Evolutionary conservation across 1,140 invertebrate species (phyloP).

Genomic region (Hyphantria cunea): DNA sequence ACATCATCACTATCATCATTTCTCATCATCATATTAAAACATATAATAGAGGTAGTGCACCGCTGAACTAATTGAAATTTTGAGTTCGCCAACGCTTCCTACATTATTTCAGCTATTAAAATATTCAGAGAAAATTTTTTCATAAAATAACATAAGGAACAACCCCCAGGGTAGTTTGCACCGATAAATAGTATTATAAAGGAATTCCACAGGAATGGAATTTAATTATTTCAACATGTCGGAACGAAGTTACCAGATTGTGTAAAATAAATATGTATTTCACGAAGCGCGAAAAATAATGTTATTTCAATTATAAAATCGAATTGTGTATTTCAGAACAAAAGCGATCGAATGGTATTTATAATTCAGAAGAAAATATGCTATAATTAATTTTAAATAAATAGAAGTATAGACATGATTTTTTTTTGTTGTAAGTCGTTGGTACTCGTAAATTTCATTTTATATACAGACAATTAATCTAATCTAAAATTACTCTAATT

Average conservation of each 20-base stretch:
- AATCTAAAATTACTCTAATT: too few relatives aligned
- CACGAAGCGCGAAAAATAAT: too few relatives aligned
- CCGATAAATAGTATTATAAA: conserved; percentile 48
- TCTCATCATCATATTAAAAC: too few relatives aligned
- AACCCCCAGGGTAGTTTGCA: conserved; percentile 22
- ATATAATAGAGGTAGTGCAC: too few relatives aligned
- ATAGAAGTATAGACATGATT: too few relatives aligned
- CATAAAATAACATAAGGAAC: conserved; percentile 36
- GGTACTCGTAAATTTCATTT: too few relatives aligned
- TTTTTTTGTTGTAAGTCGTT: too few relatives aligned
- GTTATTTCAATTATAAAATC: background rate
- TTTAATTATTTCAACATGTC: conserved; percentile 63
- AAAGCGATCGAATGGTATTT: background rate
- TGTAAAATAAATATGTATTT: conserved; percentile 17
- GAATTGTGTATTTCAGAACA: background rate
- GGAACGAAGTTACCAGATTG: conserved; percentile 43
- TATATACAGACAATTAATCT: too few relatives aligned
- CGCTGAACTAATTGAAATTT: too few relatives aligned
- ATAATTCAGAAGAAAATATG: too few relatives aligned
- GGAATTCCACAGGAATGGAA: conserved; percentile 44
- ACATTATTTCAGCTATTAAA: conserved; percentile 15
- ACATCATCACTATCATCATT: too few relatives aligned
- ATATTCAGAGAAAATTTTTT: conserved; percentile 32
- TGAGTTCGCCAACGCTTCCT: background rate
- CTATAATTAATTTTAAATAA: too few relatives aligned